Base-by-base conservation (phyloP, 2,888 invertebrate genomes). In the Caenorhabditis panamensis region DNA sequence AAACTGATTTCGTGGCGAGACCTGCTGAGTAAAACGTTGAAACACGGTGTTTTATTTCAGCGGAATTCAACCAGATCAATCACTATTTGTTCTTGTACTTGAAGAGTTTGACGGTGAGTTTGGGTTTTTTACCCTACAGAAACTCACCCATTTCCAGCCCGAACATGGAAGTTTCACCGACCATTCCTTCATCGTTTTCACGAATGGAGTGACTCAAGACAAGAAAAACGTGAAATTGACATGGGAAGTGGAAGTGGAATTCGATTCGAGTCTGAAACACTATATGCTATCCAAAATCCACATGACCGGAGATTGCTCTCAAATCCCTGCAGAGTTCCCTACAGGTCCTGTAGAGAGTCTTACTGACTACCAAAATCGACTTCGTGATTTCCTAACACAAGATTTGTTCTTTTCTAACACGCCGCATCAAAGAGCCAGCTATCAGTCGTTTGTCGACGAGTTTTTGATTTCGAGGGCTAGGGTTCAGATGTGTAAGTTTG, bases 161-260 rank as follows among this genome's bases (percentile, higher is more conserved):
- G n/a, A n/a, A n/a, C n/a, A n/a, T n/a, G n/a, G n/a, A n/a, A n/a
- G n/a, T n/a, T n/a, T n/a, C n/a, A n/a, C n/a, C n/a, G n/a, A n/a
- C n/a, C n/a, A n/a, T n/a, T n/a, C n/a, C n/a, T n/a, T n/a, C n/a
- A n/a, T n/a, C n/a, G n/a, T n/a, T n/a, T n/a, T n/a, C n/a, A n/a
- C n/a, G n/a, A n/a, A n/a, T n/a, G 66, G 16, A 11, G 51, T 54
- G 2, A 24, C 66, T 20, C 41, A 66, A 18, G 66, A 66, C n/a
- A 26, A 41, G 0, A 54, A 54, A 22, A 26, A 16, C 3, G 22
- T 66, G 8, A 9, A 1, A 5, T 4, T 66, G 41, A 54, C 20
- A 18, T 66, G 66, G 66, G 22, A 66, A 8, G 66, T 54, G 9
- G 54, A 66, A 22, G 24, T 54, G 3, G n/a, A 54, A 2, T 64